phyloP scores from a whole-genome alignment of 2,888 invertebrate species.

The Dioctria rufipes region DNA sequence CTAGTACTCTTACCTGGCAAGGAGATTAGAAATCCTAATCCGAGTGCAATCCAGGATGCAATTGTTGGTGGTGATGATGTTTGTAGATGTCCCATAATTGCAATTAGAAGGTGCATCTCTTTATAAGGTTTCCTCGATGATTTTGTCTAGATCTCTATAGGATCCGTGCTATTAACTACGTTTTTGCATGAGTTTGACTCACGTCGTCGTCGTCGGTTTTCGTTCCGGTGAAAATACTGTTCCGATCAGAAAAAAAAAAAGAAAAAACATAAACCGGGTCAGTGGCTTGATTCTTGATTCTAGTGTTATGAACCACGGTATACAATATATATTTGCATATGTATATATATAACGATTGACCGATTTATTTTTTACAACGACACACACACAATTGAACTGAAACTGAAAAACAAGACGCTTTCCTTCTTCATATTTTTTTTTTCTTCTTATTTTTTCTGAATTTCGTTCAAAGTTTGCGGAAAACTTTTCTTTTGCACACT shows the following conservation, averaged over 20 bases:
- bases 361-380: slow-evolving; percentile 36
- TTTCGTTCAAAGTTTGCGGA: slow-evolving; percentile 33
- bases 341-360: not conserved
- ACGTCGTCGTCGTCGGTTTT: not conserved
- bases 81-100: slow-evolving; percentile 50
- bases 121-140: not conserved
- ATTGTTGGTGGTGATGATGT: slow-evolving; percentile 45
- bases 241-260: not conserved
- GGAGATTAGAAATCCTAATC: slow-evolving; percentile 61
- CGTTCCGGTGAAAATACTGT: not conserved
- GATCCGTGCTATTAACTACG: slow-evolving; percentile 14
- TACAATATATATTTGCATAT: too few relatives aligned
- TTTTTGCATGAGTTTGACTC: slow-evolving; percentile 13
- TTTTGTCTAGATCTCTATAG: not conserved
- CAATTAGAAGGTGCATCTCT: slow-evolving; percentile 50
- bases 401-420: slow-evolving; percentile 19
- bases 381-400: slow-evolving; percentile 31
- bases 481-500: slow-evolving; percentile 31
- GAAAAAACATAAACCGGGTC: slow-evolving; percentile 7
- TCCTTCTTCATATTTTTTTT: not conserved
- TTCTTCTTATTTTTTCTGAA: slow-evolving; percentile 16
- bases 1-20: slow-evolving; percentile 60
- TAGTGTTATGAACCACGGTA: not conserved
- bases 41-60: slow-evolving; percentile 61
- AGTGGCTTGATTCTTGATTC: not conserved